A percentile compares a stretch with the other conserved stretches of the same genome.
phyloP scores from a whole-genome alignment of 2,888 invertebrate genomes.

The Hydrotaea diabolus region DNA sequence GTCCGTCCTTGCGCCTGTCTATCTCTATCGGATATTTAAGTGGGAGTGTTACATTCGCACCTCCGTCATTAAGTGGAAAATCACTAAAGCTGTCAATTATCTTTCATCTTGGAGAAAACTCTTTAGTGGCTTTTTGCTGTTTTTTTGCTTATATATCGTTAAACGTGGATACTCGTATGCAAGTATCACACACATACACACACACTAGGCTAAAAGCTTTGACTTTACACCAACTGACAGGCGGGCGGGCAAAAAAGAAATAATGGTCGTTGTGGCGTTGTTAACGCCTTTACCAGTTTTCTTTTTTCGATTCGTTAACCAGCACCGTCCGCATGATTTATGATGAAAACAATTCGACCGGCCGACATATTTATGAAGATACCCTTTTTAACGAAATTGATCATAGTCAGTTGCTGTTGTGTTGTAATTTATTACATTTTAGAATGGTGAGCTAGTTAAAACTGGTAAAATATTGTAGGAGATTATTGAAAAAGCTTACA shows the following conservation, averaged over 20 bases:
- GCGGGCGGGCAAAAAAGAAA: neutral
- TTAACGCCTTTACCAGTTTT: slow-evolving; percentile 11
- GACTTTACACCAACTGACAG: neutral
- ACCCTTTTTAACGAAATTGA: slow-evolving; percentile 5
- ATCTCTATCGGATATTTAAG: neutral
- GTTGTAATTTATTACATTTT: neutral
- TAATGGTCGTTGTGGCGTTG: neutral
- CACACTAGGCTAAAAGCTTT: neutral
- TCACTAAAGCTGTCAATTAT: slow-evolving; percentile 59
- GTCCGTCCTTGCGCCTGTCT: neutral
- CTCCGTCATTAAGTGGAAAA: slow-evolving; percentile 58
- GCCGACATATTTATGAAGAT: slow-evolving; percentile 9
- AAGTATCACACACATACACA: neutral
- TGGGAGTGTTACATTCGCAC: slow-evolving; percentile 55
- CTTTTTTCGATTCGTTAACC: neutral
- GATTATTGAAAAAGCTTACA: neutral
- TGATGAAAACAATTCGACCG: neutral
- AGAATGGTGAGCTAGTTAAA: neutral
- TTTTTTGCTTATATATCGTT: neutral
- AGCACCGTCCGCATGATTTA: slow-evolving; percentile 4
- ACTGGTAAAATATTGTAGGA: neutral
- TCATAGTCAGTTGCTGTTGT: neutral
- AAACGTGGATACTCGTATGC: neutral
- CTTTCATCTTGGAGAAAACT: slow-evolving; percentile 1
- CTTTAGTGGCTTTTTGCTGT: neutral